These are phyloP conservation scores for Channa maculata DNA, from an alignment of 2,113 vertebrate species.

Conservation along the genomic window DNA sequence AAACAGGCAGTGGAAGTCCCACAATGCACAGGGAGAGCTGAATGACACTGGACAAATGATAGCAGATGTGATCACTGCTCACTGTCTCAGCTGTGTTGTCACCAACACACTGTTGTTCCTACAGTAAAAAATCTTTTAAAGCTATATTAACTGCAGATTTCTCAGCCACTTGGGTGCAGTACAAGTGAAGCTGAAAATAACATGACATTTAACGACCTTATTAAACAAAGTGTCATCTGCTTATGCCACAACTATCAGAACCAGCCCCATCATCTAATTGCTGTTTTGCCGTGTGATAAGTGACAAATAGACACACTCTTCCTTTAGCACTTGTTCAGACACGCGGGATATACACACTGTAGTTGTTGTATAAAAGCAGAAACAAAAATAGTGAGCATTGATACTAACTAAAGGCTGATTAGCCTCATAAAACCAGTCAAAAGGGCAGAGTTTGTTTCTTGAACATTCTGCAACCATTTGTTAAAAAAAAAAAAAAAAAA, in stretches of 20 bases:
- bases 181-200: not conserved
- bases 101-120: too few species aligned
- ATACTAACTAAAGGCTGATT: too few species aligned
- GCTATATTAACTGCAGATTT: too few species aligned
- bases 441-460: too few species aligned
- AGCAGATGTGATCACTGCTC: not conserved
- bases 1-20: slow-evolving; percentile 8
- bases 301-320: not conserved
- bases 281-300: too few species aligned
- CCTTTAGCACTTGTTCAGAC: not conserved
- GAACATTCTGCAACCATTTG: too few species aligned
- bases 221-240: not conserved
- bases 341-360: too few species aligned
- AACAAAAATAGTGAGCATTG: too few species aligned
- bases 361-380: too few species aligned
- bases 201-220: not conserved
- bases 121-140: too few species aligned
- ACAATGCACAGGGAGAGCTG: slow-evolving; percentile 18
- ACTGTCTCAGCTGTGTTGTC: not conserved
- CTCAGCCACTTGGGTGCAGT: slow-evolving; percentile 4
- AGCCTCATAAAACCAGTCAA: not conserved
- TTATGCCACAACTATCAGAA: not conserved
- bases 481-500: too few species aligned
- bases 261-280: not conserved
- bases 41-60: not conserved